Conservation (phyloP, 2,113 vertebrate species). For the Ciconia maguari region DNA sequence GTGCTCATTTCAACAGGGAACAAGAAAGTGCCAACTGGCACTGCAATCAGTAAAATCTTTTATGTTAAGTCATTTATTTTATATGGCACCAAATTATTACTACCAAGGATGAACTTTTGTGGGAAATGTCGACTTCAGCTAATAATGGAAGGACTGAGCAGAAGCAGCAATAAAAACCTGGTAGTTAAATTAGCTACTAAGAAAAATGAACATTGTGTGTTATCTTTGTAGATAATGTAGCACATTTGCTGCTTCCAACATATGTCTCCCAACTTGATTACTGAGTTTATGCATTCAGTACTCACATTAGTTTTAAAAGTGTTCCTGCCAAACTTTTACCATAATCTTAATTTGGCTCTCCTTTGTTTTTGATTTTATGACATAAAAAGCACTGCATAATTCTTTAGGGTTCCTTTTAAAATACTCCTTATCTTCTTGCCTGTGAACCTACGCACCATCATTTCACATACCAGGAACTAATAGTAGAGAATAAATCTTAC, state of each 20-base stretch:
- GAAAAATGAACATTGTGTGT: constrained; percentile 1
- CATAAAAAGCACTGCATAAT: background rate
- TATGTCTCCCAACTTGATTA: background rate
- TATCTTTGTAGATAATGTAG: constrained; percentile 24
- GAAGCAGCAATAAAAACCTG: constrained; percentile 27
- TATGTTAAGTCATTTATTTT: constrained; percentile 58
- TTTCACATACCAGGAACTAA: background rate
- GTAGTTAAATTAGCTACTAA: constrained; percentile 29
- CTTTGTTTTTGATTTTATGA: background rate
- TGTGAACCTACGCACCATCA: background rate
- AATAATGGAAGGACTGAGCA: constrained; percentile 50
- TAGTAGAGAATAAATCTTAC: background rate
- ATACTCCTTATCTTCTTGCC: background rate
- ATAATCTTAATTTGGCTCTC: background rate
- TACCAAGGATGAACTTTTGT: constrained; percentile 57
- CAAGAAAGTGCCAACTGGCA: constrained; percentile 8
- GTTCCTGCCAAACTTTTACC: background rate
- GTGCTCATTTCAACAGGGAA: background rate
- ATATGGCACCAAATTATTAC: constrained; percentile 57
- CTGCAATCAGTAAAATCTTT: constrained; percentile 52
- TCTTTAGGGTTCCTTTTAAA: background rate
- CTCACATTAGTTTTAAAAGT: background rate
- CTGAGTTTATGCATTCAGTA: background rate
- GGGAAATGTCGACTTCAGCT: constrained; percentile 61
- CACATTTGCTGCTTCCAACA: background rate